Evolutionary conservation across 1,140 invertebrate species (phyloP).

Genomic region (Temnothorax nylanderi): DNA sequence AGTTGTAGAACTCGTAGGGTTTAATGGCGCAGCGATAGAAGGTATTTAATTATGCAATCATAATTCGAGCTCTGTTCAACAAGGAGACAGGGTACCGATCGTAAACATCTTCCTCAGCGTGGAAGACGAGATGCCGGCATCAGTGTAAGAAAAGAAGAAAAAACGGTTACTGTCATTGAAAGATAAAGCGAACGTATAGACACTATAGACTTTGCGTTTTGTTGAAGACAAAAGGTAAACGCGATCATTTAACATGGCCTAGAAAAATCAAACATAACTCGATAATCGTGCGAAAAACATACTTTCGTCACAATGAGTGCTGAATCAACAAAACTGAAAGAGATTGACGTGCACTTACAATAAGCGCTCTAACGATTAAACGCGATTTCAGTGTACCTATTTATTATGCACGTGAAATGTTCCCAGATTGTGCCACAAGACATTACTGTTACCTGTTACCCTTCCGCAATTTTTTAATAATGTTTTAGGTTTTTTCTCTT

Average conservation of each 20-base stretch:
- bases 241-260: slow-evolving; percentile 71
- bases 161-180: slow-evolving; percentile 24
- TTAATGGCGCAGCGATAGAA: slow-evolving; percentile 13
- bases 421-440: slow-evolving; percentile 80
- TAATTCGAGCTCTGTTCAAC: slow-evolving; percentile 65
- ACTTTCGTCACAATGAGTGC: slow-evolving; percentile 44
- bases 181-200: slow-evolving; percentile 23
- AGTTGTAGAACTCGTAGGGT: slow-evolving; percentile 35
- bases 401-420: slow-evolving; percentile 76
- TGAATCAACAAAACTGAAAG: slow-evolving; percentile 39
- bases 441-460: slow-evolving; percentile 80
- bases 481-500: slow-evolving; percentile 38
- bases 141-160: slow-evolving; percentile 24
- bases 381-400: slow-evolving; percentile 71
- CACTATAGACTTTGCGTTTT: slow-evolving; percentile 29
- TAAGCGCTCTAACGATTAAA: slow-evolving; percentile 49
- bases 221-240: slow-evolving; percentile 34
- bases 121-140: slow-evolving; percentile 15
- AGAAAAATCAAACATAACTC: slow-evolving; percentile 50
- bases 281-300: slow-evolving; percentile 6
- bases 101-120: slow-evolving; percentile 15
- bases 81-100: slow-evolving; percentile 72
- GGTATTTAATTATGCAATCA: slow-evolving; percentile 47
- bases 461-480: slow-evolving; percentile 37
- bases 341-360: slow-evolving; percentile 55